Evolutionary conservation across 2,797 vertebrate genomes (phyloP).

Genomic region (Leucoraja ocellata): DNA sequence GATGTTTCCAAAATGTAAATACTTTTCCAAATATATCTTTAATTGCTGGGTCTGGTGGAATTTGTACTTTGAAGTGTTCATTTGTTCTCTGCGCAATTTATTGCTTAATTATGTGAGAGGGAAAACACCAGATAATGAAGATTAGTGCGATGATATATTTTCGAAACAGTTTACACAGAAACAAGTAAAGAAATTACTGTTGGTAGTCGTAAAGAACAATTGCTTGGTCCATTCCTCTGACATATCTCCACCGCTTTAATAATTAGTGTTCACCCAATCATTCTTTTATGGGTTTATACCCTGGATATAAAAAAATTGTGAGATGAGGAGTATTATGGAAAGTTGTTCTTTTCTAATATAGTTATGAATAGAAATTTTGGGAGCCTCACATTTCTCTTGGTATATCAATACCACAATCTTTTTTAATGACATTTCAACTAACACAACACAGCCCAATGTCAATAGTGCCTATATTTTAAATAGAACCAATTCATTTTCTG

Average conservation of each 20-base stretch:
- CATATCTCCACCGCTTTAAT: neutral
- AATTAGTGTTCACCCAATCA: neutral
- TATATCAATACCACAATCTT: neutral
- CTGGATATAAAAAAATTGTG: neutral
- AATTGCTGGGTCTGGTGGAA: neutral
- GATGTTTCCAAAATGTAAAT: constrained; percentile 17
- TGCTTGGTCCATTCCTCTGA: neutral
- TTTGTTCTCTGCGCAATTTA: constrained; percentile 3
- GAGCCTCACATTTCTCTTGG: neutral
- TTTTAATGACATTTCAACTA: neutral
- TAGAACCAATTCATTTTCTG: neutral
- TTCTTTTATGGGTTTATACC: neutral
- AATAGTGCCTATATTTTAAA: neutral
- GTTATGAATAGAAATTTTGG: neutral
- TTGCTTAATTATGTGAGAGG: neutral
- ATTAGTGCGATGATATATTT: neutral
- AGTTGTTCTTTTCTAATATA: neutral
- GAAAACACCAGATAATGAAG: neutral
- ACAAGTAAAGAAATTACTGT: neutral
- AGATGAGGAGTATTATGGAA: neutral
- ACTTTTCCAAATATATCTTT: constrained; percentile 37
- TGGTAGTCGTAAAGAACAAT: neutral
- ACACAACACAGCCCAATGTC: too few species aligned
- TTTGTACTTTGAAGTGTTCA: neutral
- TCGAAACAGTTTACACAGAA: neutral